Base-by-base conservation (phyloP, 2,113 vertebrate species). In the Heteronetta atricapilla region DNA sequence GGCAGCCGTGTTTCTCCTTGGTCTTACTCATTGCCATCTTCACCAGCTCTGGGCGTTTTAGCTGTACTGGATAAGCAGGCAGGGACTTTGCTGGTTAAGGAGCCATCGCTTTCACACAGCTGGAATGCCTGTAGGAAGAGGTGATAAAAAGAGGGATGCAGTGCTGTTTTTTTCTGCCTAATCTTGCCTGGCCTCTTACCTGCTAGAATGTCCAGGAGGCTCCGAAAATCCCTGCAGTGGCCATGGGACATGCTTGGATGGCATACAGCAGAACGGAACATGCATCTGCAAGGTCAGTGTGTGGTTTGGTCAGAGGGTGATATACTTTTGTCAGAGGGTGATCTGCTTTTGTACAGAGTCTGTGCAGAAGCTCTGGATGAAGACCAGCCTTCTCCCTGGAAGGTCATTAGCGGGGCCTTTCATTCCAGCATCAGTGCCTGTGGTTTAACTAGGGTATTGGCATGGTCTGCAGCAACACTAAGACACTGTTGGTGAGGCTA, bases 271-370 rank as follows among this genome's bases (percentile, higher is more conserved):
- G 52, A 99, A 99, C 1, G 99, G 99, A 70, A 99, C 98, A 86
- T 99, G 99, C 33, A 63, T 98, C 85, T 99, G 99, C 96, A 94
- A 99, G 93, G 99, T 99, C 40, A 98, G 98, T 95, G 60, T 21
- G 3, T 4, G 3, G 9, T 74, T 29, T 38, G 33, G 64, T 38
- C 34, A 20, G 31, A 33, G 38, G 20, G 8, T 23, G 20, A 22
- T 21, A 48, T 48, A 20, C 20, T 48, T 48, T 48, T 26, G 50
- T 66, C 34, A 20, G 31, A 33, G 38, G 20, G 8, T 23, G 20
- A 22, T 21, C 21, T 48, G 46, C 20, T 48, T 48, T 48, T 26
- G 50, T 66, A 31, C 9, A 55, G 38, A 8, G 4, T 25, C 50
- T 76, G 29, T 74, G 42, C 18, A n/a, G 58, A n/a, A 70, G 48